Evolutionary conservation across 2,113 vertebrate species (phyloP).

Genomic region (Thamnaconus septentrionalis): DNA sequence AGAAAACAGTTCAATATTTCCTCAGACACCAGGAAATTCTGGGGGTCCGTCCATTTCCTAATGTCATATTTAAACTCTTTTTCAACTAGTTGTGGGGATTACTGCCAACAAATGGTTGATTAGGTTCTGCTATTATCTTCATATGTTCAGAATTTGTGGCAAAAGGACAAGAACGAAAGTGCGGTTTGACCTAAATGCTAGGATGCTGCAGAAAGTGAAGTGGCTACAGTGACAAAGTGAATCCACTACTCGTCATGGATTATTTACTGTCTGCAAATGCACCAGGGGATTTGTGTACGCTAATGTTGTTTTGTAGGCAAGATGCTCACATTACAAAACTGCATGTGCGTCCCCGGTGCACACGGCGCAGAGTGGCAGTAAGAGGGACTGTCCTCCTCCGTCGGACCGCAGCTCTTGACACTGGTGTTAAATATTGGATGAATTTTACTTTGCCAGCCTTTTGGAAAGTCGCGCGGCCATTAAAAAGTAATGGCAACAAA

Average conservation of each 20-base stretch:
- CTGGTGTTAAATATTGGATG: slow-evolving; percentile 61
- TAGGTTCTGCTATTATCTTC: not conserved
- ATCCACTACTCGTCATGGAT: slow-evolving; percentile 44
- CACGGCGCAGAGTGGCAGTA: slow-evolving; percentile 23
- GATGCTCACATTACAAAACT: slow-evolving; percentile 29
- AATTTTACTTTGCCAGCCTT: slow-evolving; percentile 42
- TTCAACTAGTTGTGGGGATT: too few species aligned
- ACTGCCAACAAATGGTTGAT: too few species aligned
- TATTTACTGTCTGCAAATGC: slow-evolving; percentile 50
- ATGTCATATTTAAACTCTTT: too few species aligned
- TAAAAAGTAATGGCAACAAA: slow-evolving; percentile 73
- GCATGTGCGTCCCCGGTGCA: slow-evolving; percentile 1
- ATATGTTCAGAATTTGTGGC: slow-evolving; percentile 35
- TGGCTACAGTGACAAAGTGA: slow-evolving; percentile 38
- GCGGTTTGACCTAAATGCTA: slow-evolving; percentile 50
- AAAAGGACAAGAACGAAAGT: slow-evolving; percentile 8
- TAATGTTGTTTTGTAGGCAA: slow-evolving; percentile 37
- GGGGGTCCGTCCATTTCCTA: too few species aligned
- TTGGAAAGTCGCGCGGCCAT: slow-evolving; percentile 43
- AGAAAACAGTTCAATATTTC: slow-evolving; percentile 15
- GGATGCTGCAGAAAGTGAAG: slow-evolving; percentile 20
- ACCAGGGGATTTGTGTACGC: slow-evolving; percentile 15
- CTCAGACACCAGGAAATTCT: too few species aligned
- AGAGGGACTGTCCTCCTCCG: slow-evolving; percentile 34
- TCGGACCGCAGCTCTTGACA: slow-evolving; percentile 44